Percentiles rank a stretch among this genome's conserved stretches.
Conservation (phyloP, 2,888 invertebrate species). For the Lepidocyrtinus sp. region DNA sequence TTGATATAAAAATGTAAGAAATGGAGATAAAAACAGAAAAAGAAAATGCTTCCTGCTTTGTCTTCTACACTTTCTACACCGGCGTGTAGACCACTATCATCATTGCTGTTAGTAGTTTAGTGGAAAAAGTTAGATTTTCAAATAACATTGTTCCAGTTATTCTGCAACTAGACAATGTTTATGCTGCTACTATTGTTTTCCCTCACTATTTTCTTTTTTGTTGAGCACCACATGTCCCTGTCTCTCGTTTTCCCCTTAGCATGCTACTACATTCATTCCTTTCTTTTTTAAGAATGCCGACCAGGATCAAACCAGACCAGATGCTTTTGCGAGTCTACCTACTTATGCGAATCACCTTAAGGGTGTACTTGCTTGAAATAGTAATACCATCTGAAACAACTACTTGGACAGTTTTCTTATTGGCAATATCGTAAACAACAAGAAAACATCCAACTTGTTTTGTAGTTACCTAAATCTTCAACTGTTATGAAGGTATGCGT, state of each 20-base stretch:
- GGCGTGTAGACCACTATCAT: neutral
- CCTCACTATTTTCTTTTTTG: neutral
- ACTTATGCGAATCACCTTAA: neutral
- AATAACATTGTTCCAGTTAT: neutral
- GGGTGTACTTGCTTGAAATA: too few species aligned
- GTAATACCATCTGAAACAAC: too few species aligned
- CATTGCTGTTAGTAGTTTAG: neutral
- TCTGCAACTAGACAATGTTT: neutral
- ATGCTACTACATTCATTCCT: too few species aligned
- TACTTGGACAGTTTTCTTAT: neutral
- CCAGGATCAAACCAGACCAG: neutral
- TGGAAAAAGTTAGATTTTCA: neutral
- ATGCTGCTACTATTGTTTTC: neutral
- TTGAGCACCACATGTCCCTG: neutral
- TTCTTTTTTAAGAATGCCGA: too few species aligned
- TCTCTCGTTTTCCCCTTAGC: neutral
- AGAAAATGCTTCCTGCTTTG: neutral
- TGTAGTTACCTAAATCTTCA: neutral
- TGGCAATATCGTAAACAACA: neutral
- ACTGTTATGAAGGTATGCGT: neutral
- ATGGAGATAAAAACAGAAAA: neutral
- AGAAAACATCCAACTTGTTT: neutral
- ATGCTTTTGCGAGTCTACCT: neutral
- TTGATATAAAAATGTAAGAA: neutral
- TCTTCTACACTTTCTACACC: neutral